phyloP scores from a whole-genome alignment of 2,113 vertebrate genomes.

The Setophaga kirtlandii region DNA sequence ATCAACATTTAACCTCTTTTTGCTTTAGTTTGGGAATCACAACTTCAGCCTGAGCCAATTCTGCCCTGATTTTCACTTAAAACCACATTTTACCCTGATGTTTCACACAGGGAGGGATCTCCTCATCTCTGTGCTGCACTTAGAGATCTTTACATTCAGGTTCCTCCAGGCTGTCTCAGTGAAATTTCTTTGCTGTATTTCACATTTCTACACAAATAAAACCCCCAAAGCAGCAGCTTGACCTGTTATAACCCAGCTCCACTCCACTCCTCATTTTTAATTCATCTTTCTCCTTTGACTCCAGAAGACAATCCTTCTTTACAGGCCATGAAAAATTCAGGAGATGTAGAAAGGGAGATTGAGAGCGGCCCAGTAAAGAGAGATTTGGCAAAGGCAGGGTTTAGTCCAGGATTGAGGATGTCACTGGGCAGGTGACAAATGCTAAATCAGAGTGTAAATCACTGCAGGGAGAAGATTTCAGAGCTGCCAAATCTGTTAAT shows the following conservation, averaged over 20 bases:
- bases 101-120: rapidly evolving
- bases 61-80: background rate
- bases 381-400: background rate
- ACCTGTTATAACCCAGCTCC: background rate
- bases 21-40: background rate
- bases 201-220: background rate
- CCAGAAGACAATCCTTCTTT: background rate
- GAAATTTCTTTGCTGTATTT: background rate
- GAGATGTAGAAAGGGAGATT: background rate
- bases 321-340: background rate
- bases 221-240: background rate
- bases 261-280: background rate
- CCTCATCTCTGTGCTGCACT: background rate
- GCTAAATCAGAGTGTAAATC: background rate
- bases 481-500: background rate
- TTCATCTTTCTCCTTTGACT: background rate
- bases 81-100: background rate
- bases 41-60: background rate
- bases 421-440: background rate
- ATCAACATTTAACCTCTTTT: background rate
- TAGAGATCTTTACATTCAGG: background rate
- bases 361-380: background rate
- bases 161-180: background rate
- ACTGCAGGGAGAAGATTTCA: background rate
- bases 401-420: background rate